phyloP scores from a whole-genome alignment of 2,113 vertebrate genomes.

The Hystrix brachyura region DNA sequence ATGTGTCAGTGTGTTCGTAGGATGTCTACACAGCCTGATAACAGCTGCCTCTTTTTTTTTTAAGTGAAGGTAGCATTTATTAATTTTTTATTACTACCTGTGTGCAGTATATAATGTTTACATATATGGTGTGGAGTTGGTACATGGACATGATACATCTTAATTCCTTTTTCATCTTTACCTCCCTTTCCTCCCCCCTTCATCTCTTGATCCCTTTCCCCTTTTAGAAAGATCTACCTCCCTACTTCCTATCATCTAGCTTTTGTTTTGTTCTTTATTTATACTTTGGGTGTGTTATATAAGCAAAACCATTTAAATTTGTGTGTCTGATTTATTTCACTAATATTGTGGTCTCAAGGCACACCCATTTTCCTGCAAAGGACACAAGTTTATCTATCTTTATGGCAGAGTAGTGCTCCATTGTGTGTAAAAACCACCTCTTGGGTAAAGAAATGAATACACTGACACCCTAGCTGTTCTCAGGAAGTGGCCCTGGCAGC shows the following conservation, averaged over 20 bases:
- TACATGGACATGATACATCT: background rate
- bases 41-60: background rate
- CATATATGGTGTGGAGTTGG: background rate
- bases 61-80: background rate
- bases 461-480: background rate
- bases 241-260: background rate
- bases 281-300: background rate
- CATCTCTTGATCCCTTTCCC: background rate
- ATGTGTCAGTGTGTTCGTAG: background rate
- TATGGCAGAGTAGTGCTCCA: background rate
- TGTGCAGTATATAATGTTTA: background rate
- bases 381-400: background rate
- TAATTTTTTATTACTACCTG: background rate
- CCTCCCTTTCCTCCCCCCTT: background rate
- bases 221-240: background rate
- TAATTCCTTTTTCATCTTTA: background rate
- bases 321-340: background rate
- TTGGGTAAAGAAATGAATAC: too few species aligned
- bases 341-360: background rate
- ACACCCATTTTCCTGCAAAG: background rate
- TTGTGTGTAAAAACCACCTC: background rate
- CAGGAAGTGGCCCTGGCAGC: background rate
- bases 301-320: background rate
- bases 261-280: background rate
- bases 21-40: background rate